Conservation (phyloP, 2,888 invertebrate genomes). For the Hypselothyrea guttata region DNA sequence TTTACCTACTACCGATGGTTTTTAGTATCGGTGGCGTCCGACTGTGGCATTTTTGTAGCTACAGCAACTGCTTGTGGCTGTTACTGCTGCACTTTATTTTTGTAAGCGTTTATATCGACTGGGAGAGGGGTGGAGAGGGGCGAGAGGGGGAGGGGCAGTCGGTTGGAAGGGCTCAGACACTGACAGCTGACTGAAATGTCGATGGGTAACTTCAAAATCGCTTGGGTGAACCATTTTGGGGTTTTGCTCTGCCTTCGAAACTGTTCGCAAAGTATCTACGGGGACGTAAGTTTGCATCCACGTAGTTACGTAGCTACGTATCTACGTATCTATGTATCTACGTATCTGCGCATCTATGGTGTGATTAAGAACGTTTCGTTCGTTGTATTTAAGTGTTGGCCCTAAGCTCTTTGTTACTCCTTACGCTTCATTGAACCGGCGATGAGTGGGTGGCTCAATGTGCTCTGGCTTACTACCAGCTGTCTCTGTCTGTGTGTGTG, state of each 20-base stretch:
- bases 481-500: background rate
- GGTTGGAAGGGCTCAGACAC: slow-evolving; percentile 14
- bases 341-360: slow-evolving; percentile 40
- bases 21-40: no score
- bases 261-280: slow-evolving; percentile 15
- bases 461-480: background rate
- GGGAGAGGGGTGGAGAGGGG: background rate
- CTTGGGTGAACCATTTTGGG: slow-evolving; percentile 26
- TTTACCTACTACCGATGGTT: no score
- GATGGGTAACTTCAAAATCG: slow-evolving; percentile 49
- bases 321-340: slow-evolving; percentile 22
- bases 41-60: no score
- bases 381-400: slow-evolving; percentile 66
- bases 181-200: slow-evolving; percentile 69
- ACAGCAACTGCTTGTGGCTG: slow-evolving; percentile 22
- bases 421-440: slow-evolving; percentile 54
- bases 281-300: no score
- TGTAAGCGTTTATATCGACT: slow-evolving; percentile 56
- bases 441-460: slow-evolving; percentile 25
- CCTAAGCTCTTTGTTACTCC: slow-evolving; percentile 60
- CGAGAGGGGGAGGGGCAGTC: background rate
- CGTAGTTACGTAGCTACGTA: slow-evolving; percentile 18
- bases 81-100: slow-evolving; percentile 59
- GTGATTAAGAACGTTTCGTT: slow-evolving; percentile 72
- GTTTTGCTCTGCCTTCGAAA: slow-evolving; percentile 19